Evolutionary conservation across 2,888 invertebrate genomes (phyloP).

Genomic region (Axea sp.): DNA sequence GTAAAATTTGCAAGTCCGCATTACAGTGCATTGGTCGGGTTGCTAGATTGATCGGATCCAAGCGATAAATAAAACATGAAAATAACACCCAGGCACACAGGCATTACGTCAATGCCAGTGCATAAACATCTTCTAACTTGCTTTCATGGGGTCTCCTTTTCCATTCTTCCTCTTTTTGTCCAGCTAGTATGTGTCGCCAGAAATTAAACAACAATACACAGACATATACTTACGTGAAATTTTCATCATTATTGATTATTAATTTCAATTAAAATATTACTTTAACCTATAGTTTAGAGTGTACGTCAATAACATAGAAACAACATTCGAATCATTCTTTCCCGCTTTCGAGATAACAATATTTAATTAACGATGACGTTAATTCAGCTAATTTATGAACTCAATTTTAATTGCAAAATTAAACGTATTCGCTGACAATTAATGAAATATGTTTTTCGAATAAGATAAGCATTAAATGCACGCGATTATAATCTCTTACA

Average conservation of each 20-base stretch:
- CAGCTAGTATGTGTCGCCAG: conserved; percentile 6
- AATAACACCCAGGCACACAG: conserved; percentile 61
- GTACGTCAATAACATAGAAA: conserved; percentile 16
- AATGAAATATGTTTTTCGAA: conserved; percentile 21
- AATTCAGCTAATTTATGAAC: conserved; percentile 47
- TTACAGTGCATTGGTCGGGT: not conserved
- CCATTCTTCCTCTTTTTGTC: conserved; percentile 5
- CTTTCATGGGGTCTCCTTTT: conserved; percentile 12
- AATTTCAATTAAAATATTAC: conserved; percentile 29
- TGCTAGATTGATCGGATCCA: conserved; percentile 59
- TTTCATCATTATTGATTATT: conserved; percentile 52
- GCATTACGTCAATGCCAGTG: conserved; percentile 61
- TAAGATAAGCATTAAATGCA: conserved; percentile 47
- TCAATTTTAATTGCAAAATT: conserved; percentile 53
- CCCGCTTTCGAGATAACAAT: conserved; percentile 26
- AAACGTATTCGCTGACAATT: conserved; percentile 33
- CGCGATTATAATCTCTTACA: conserved; percentile 40
- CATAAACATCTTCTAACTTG: conserved; percentile 57
- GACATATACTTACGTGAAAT: no score
- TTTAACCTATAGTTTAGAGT: conserved; percentile 14
- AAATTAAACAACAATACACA: no score
- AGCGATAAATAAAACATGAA: conserved; percentile 63
- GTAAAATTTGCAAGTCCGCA: not conserved
- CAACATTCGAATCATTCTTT: not conserved
- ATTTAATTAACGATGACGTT: conserved; percentile 33